Conservation (phyloP, 2,888 invertebrate genomes). For the Archips xylosteana region DNA sequence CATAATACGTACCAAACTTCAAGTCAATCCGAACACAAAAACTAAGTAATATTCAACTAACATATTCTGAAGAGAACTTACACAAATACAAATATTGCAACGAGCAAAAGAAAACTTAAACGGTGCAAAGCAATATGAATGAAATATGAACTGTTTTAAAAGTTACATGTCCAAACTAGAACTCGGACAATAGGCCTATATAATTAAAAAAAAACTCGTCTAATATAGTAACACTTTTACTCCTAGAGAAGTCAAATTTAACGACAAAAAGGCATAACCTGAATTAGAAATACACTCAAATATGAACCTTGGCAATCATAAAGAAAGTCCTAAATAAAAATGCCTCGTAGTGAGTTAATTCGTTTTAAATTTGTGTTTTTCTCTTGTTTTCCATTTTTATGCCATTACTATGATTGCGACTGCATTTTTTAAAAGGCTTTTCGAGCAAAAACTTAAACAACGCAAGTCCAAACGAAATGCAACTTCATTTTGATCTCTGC, state of each 20-base stretch:
- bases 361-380: neutral
- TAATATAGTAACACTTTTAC: neutral
- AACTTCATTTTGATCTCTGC: neutral
- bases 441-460: neutral
- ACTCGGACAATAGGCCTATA: neutral
- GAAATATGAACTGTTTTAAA: neutral
- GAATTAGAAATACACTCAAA: neutral
- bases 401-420: constrained; percentile 38
- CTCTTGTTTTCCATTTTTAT: constrained; percentile 26
- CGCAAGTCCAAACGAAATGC: neutral
- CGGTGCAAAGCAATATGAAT: neutral
- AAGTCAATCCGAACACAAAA: too few relatives aligned
- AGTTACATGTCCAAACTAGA: neutral
- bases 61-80: too few relatives aligned
- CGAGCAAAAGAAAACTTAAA: neutral
- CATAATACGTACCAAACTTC: too few relatives aligned
- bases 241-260: neutral
- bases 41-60: too few relatives aligned
- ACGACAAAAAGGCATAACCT: neutral
- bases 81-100: too few relatives aligned
- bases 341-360: neutral
- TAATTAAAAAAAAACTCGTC: neutral
- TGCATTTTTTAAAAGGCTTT: constrained; percentile 21
- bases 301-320: neutral
- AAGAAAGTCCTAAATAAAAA: neutral